Evolutionary conservation across 23 tunicate species (phyloP), one percentile per base, ranked within the genome.

Genomic region (Trididemnum clinides): DNA sequence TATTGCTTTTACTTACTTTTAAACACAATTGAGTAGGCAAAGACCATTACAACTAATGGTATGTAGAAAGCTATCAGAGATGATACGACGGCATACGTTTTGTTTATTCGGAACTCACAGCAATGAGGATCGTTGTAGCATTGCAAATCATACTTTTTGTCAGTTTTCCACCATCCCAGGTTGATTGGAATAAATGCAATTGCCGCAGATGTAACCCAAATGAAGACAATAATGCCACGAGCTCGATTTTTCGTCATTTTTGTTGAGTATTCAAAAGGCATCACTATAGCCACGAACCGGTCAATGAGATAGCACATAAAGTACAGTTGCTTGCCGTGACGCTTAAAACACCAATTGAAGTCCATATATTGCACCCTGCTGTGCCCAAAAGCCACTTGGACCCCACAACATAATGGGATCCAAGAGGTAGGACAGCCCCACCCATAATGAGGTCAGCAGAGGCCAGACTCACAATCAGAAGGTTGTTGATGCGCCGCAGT

Each of bases 301-400:
- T 94, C 98, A 6, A 94, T 10, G 98, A 95, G 37, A 94, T 94
- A 1, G 82, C 93, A 66, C 98, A 94, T 2, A 94, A 81, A 12
- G 98, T 94, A 15, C 92, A 84, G 15, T 89, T 94, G 82, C 94
- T 89, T 4, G 98, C 98, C 7, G 98, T 94, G 31, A 94, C 98
- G 70, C 86, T 89, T n/a, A 94, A 83, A n/a, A 94, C 94, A 32
- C 89, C 98, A 25, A 94, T 64, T 5, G 91, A 94, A 6, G 89
- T 89, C 98, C 98, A 94, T 3, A 89, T 50, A 39, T 82, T 73
- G 63, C 98, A 94, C 28, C 37, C 71, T 15, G 83, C 31, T 6
- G 18, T n/a, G 0, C 98, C 94, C 33, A 94, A 84, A 2, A 27
- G 64, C 98, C 98, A 94, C 69, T 74, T 66, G 4, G 87, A 80